Evolutionary conservation across 2,797 vertebrate species (phyloP), one percentile per base, ranked within the genome.

Genomic region (Uromys caudimaculatus): DNA sequence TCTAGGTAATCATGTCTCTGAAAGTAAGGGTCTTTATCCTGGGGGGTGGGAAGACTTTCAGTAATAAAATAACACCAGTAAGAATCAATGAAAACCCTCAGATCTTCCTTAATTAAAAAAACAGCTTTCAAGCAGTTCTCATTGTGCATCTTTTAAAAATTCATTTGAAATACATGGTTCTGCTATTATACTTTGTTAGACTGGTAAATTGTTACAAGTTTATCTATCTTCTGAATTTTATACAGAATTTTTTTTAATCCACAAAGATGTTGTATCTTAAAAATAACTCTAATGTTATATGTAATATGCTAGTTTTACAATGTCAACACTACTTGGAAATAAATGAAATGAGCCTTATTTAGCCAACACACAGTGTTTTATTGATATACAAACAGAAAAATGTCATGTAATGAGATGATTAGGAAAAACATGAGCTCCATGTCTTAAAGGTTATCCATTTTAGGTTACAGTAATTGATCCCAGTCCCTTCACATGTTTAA

Each of bases 401-500:
- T 64, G 81, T 96, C 94, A 90, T 95, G 95, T 94, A 97, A 78
- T 89, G 94, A 97, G 73, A 97, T 54, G 91, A 95, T 97, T 95
- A 96, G 97, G 96, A 83, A 95, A 97, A 97, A 96, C 95, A 90
- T 17, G 77, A 85, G 96, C 92, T 94, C 88, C 81, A 92, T 97
- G 50, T 91, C 73, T 95, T 96, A 96, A 97, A 97, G 84, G 97
- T 83, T 94, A 97, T 92, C 96, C 95, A 97, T 98, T 98, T 98
- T 96, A 93, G 95, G 98, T 97, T 98, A 75, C 94, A 96, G 82
- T 96, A 98, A 97, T 82, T 97, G 97, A 95, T 95, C 95, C 93
- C 89, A 97, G 97, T 95, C 95, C 96, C 93, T 97, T 97, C 83
- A 95, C 98, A 98, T 97, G 97, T 97, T 98, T 98, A 96, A 98